Base-by-base conservation (phyloP, 1,140 invertebrate genomes). In the Aradophagus sp. region DNA sequence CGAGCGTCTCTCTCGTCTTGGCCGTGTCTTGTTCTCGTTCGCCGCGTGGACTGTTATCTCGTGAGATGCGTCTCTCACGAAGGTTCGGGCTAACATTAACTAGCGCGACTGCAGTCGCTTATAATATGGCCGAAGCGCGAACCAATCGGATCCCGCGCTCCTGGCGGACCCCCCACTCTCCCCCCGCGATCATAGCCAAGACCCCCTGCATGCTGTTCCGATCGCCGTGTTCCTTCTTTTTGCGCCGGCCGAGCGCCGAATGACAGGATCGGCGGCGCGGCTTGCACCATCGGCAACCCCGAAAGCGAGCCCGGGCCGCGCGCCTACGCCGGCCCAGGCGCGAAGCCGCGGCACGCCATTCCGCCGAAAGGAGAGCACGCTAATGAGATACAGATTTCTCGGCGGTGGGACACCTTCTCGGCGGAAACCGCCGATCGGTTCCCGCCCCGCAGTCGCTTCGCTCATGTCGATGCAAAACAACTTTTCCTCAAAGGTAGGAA, bases 51-150 rank as follows among this genome's bases (percentile, higher is more conserved):
- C 27, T 61, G 52, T 50, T 58, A 71, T 38, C 53, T 38, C 53
- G 52, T 73, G 74, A 80, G 80, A 81, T 80, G 78, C 80, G 78
- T 78, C 77, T 83, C 80, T 79, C 77, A 79, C 79, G 77, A 75
- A 80, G 77, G 82, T 80, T 83, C 78, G 69, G 69, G 78, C 80
- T 79, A 81, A 80, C 80, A 81, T 85, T 83, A 84, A 84, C 82
- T 83, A 83, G 78, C 80, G 75, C 80, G 79, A 77, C 78, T 80
- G 80, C 80, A 80, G 75, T 73, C 77, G 80, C 81, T 83, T 80
- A 80, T 83, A 85, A 83, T 84, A 85, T 83, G 82, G 81, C 81
- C 75, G 80, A 79, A 77, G 77, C 80, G 80, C 77, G 77, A 79
- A 79, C 83, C 83, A 85, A 85, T 83, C 76, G 73, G 73, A 74